Base-by-base conservation (phyloP, 2,113 vertebrate species). In the Zapus hudsonius region DNA sequence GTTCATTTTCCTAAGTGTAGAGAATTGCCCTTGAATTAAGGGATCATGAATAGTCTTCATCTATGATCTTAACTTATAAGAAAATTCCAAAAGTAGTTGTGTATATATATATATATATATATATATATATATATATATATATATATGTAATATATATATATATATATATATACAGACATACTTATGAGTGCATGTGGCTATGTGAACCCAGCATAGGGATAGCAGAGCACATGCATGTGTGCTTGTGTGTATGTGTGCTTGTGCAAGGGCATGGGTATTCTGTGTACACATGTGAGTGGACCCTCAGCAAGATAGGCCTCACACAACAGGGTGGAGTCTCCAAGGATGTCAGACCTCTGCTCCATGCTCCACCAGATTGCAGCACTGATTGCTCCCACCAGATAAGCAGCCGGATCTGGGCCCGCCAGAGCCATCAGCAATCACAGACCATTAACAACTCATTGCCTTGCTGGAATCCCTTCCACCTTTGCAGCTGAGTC, bases 401-500 rank as follows among this genome's bases (percentile, higher is more conserved):
- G 97, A 98, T 96, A 97, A 98, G 96, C 97, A 95, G 95, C 92
- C 93, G 25, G 96, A 96, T 94, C 93, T 85, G 90, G 91, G 94
- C 96, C 97, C 87, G 69, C 42, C 47, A 31, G n/a, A 38, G 74
- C 97, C 52, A 7, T 95, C 95, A 93, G 96, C 89, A 83, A 96
- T 94, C 94, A 91, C 94, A 93, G 97, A 95, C 92, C 97, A 97
- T 98, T 97, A 98, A 97, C 98, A 97, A 98, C 97, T 97, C 97
- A 97, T 97, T 90, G 95, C 94, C 95, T 96, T 95, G 93, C 94
- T 69, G 95, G 96, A 97, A 95, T 92, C 96, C 96, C 95, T 55
- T 96, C 96, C 95, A 40, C 96, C 95, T n/a, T 86, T 27, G 81
- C 95, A 90, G 86, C 91, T 73, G 89, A 96, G 95, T 95, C 96